Base-by-base conservation (phyloP, 2,797 vertebrate genomes). In the Gallirallus australis region DNA sequence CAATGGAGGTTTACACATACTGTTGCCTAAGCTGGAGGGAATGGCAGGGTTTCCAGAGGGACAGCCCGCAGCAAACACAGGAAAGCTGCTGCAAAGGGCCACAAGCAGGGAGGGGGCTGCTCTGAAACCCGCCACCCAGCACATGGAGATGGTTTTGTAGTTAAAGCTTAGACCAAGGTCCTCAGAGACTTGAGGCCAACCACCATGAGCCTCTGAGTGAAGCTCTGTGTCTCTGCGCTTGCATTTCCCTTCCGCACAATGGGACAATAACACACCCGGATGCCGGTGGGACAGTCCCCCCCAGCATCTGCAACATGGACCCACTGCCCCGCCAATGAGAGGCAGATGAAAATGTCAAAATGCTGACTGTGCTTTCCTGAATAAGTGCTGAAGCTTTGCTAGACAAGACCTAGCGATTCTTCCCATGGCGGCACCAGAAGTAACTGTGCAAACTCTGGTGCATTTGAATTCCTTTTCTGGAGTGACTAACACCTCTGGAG, bases 401-500 rank as follows among this genome's bases (percentile, higher is more conserved):
- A 82, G 77, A 53, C 54, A 45, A 65, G 79, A 50, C 28, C 16
- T 33, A 40, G 53, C 13, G 27, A 24, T 40, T 79, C 6, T 79
- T 77, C 56, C 70, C 0, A 1, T 0, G 0, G 60, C 10, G 2
- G 71, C 78, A 68, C 45, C 85, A 97, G 79, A 68, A 82, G 80
- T 35, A 72, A 54, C 56, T 6, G 20, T 56, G 70, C 63, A 65
- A 92, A 71, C 30, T 72, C 63, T 24, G 0, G 31, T 0, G 0
- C 2, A 0, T 52, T 83, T 91, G 78, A 82, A 95, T 87, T 89
- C 84, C 65, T 93, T 83, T 88, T 91, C 86, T 76, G 93, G 94
- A 94, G 73, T 92, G 90, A 93, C 82, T 61, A 91, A 94, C 90
- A 81, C 85, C 91, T 82, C 93, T 50, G 1, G 42, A 45, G 42